Evolutionary conservation across 1,140 invertebrate genomes (phyloP).

Genomic region (Maniola jurtina): DNA sequence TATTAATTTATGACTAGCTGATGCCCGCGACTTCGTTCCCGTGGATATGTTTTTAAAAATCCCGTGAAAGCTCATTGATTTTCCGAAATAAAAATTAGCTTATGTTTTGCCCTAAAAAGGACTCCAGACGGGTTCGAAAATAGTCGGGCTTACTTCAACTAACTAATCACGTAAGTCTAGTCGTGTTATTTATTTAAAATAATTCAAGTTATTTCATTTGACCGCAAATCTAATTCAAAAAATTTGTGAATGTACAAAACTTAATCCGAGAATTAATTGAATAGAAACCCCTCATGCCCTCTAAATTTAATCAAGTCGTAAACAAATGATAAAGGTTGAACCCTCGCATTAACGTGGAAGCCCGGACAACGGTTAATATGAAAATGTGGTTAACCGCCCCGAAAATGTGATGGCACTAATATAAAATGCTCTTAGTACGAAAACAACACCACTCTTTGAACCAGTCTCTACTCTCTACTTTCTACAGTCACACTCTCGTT

Average conservation of each 20-base stretch:
- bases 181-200: no score
- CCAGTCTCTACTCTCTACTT: not conserved
- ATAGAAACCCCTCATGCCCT: constrained; percentile 48
- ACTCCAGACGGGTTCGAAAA: no score
- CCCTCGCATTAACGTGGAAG: constrained; percentile 60
- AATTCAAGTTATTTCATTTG: no score
- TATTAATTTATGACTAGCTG: no score
- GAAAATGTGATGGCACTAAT: constrained; percentile 69
- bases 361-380: constrained; percentile 64
- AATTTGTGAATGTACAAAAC: constrained; percentile 24
- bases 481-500: not conserved
- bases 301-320: constrained; percentile 68
- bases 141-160: no score
- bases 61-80: no score
- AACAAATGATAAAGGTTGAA: constrained; percentile 70
- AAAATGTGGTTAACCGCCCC: constrained; percentile 66
- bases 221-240: no score
- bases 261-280: constrained; percentile 39
- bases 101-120: no score
- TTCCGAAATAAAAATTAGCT: no score
- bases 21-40: no score
- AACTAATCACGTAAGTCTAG: no score
- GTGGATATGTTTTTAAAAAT: no score
- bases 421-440: constrained; percentile 64
- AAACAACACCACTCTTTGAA: constrained; percentile 48